phyloP scores from a whole-genome alignment of 2,888 invertebrate species.

The Folsomia candida region DNA sequence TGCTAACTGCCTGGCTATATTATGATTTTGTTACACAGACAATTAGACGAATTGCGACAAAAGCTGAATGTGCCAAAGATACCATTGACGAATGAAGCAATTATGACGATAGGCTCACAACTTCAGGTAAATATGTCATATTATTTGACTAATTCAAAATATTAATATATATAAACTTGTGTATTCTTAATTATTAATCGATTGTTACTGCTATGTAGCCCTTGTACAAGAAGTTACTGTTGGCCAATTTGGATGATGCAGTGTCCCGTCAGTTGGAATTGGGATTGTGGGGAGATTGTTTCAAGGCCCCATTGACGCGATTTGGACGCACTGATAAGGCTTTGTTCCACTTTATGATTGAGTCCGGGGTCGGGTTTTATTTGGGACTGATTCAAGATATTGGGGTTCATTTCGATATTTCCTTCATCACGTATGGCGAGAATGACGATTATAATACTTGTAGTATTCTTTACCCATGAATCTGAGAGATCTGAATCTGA shows the following conservation, averaged over 20 bases:
- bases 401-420: slow-evolving; percentile 49
- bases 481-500: too few species aligned
- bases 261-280: slow-evolving; percentile 42
- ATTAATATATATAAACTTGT: neutral
- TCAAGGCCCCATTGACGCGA: slow-evolving; percentile 49
- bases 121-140: slow-evolving; percentile 37
- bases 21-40: slow-evolving; percentile 28
- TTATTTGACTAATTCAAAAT: neutral
- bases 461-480: neutral
- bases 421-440: slow-evolving; percentile 51
- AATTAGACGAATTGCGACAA: slow-evolving; percentile 44
- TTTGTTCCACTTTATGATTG: slow-evolving; percentile 48
- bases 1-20: neutral
- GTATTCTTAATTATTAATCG: neutral
- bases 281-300: slow-evolving; percentile 49
- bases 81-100: slow-evolving; percentile 44
- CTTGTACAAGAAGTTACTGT: slow-evolving; percentile 45
- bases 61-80: slow-evolving; percentile 45
- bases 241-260: slow-evolving; percentile 47
- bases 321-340: slow-evolving; percentile 47
- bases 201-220: slow-evolving; percentile 28
- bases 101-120: slow-evolving; percentile 42
- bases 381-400: slow-evolving; percentile 50
- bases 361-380: slow-evolving; percentile 49
- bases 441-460: slow-evolving; percentile 10